Evolutionary conservation across 2,888 invertebrate species (phyloP).

Genomic region (Salpingus planirostris): DNA sequence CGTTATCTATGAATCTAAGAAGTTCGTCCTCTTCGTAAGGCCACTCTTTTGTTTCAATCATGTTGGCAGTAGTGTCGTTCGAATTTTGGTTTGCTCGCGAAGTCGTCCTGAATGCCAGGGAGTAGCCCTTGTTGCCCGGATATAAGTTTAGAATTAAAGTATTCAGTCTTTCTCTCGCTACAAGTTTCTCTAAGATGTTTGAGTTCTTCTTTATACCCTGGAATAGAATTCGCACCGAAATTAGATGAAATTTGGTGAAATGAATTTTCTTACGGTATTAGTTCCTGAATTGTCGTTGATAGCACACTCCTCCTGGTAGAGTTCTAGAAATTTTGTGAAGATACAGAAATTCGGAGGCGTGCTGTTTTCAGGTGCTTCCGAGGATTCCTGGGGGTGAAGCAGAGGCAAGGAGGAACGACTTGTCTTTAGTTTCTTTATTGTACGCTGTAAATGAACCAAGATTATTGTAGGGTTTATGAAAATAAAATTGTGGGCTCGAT

Average conservation of each 20-base stretch:
- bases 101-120: constrained; percentile 39
- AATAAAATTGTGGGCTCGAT: constrained; percentile 10
- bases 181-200: constrained; percentile 73
- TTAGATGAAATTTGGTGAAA: too few relatives aligned
- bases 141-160: constrained; percentile 86
- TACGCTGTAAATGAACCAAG: constrained; percentile 34
- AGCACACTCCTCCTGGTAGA: constrained; percentile 35
- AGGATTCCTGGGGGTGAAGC: constrained; percentile 33
- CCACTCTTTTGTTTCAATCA: constrained; percentile 71
- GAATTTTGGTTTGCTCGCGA: constrained; percentile 32
- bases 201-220: constrained; percentile 56
- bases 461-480: constrained; percentile 21
- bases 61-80: constrained; percentile 50
- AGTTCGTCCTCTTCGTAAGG: constrained; percentile 86
- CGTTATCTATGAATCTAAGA: constrained; percentile 80
- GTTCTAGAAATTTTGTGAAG: constrained; percentile 39
- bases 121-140: constrained; percentile 87
- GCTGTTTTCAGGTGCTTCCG: constrained; percentile 20
- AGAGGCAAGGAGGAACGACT: constrained; percentile 36
- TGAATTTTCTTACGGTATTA: constrained; percentile 7
- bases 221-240: too few relatives aligned
- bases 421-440: constrained; percentile 35
- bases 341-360: constrained; percentile 34
- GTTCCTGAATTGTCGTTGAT: constrained; percentile 15
- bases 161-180: constrained; percentile 77